Conservation (phyloP, 2,113 vertebrate species). For the Erpornis zantholeuca region DNA sequence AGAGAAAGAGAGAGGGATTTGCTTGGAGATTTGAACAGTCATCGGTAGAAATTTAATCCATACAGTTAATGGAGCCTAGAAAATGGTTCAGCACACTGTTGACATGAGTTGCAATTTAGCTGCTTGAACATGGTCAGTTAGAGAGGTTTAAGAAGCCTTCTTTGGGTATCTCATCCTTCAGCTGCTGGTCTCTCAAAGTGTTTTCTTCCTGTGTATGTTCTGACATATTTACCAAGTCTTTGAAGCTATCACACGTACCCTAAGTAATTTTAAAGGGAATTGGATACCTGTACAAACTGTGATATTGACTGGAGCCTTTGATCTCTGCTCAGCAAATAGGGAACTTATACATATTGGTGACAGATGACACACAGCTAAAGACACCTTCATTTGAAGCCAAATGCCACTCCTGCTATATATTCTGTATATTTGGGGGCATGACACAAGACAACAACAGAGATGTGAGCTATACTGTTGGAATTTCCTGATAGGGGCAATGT, state of each 20-base stretch:
- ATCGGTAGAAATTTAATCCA: not conserved
- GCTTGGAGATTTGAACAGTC: not conserved
- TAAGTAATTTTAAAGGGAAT: not conserved
- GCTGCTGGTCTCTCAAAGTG: not conserved
- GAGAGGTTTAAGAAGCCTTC: not conserved
- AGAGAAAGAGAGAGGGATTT: not conserved
- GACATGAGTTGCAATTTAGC: not conserved
- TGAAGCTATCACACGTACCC: not conserved
- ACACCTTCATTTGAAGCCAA: not conserved
- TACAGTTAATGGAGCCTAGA: not conserved
- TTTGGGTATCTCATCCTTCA: not conserved
- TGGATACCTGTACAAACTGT: not conserved
- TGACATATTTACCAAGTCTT: not conserved
- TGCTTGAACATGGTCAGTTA: not conserved
- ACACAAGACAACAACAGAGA: not conserved
- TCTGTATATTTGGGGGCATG: rapidly evolving
- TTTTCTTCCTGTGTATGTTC: not conserved
- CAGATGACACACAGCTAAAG: not conserved
- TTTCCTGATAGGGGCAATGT: not conserved
- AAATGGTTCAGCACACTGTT: not conserved
- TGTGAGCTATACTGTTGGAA: not conserved
- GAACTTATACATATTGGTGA: not conserved
- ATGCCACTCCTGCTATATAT: not conserved
- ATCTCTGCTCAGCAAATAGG: not conserved
- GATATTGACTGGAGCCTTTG: not conserved